phyloP scores from a whole-genome alignment of 1,140 invertebrate species.

The Drosophila ercepeae region DNA sequence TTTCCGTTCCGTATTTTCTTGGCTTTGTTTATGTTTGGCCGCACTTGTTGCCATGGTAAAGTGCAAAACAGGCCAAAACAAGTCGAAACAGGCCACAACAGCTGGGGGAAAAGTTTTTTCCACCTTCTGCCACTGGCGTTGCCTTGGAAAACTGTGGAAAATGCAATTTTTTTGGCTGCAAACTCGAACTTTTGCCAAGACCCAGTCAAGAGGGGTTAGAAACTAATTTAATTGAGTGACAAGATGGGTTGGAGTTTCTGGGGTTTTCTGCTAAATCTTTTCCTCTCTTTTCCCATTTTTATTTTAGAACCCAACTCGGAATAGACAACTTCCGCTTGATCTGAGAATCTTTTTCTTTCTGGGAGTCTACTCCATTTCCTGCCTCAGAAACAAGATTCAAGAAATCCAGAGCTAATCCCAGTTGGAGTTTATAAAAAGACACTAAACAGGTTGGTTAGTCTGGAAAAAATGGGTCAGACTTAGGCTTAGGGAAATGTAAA shows the following conservation, averaged over 20 bases:
- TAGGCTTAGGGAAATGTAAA: slow-evolving; percentile 7
- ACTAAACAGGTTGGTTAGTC: slow-evolving; percentile 6
- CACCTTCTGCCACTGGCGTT: slow-evolving; percentile 12
- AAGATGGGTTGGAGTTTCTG: slow-evolving; percentile 12
- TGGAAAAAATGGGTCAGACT: slow-evolving; percentile 39
- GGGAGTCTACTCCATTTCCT: background rate
- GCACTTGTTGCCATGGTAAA: slow-evolving; percentile 79
- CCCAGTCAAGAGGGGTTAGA: slow-evolving; percentile 25
- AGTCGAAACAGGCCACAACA: slow-evolving; percentile 70
- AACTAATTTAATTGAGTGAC: slow-evolving; percentile 28
- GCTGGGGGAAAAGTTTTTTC: slow-evolving; percentile 33
- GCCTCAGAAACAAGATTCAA: background rate
- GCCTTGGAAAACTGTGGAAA: slow-evolving; percentile 56
- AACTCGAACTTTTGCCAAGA: slow-evolving; percentile 2
- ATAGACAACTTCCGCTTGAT: slow-evolving; percentile 24
- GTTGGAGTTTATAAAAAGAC: too few species aligned
- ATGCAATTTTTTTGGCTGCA: slow-evolving; percentile 43
- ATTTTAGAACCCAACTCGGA: too few species aligned
- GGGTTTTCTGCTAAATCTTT: background rate
- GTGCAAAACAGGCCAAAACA: slow-evolving; percentile 71
- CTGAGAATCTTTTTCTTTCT: slow-evolving; percentile 4
- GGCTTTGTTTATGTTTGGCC: slow-evolving; percentile 54
- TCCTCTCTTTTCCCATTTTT: background rate
- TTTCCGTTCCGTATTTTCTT: slow-evolving; percentile 21
- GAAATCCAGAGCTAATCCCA: slow-evolving; percentile 1